Percentiles rank a stretch among this genome's conserved stretches.
phyloP scores from a whole-genome alignment of 1,140 invertebrate genomes.

The Heliconius nattereri region DNA sequence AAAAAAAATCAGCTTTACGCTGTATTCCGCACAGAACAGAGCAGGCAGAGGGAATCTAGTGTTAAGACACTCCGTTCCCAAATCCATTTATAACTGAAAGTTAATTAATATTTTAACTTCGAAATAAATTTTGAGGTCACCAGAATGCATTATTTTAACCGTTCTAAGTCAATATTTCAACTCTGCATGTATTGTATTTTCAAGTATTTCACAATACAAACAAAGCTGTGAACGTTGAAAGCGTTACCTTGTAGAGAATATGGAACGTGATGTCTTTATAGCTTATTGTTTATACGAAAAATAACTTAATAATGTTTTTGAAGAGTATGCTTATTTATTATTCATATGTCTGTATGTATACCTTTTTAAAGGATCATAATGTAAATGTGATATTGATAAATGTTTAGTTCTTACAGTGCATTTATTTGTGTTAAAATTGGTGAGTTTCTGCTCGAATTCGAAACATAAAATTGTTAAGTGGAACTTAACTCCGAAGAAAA shows the following conservation, averaged over 20 bases:
- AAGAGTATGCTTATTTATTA: slow-evolving; percentile 24
- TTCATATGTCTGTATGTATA: slow-evolving; percentile 6
- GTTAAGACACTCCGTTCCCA: too few species aligned
- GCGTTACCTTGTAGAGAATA: slow-evolving; percentile 40
- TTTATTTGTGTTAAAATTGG: too few species aligned
- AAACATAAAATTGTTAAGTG: too few species aligned
- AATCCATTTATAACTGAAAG: too few species aligned
- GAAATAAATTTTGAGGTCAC: neutral
- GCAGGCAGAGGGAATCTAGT: too few species aligned
- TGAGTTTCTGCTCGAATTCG: too few species aligned
- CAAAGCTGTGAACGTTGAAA: slow-evolving; percentile 38
- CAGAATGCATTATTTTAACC: neutral
- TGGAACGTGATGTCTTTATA: slow-evolving; percentile 43
- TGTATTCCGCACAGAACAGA: too few species aligned
- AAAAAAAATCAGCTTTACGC: too few species aligned
- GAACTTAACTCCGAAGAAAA: too few species aligned
- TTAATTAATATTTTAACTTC: neutral
- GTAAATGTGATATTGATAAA: neutral
- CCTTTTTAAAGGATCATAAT: neutral
- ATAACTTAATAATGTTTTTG: slow-evolving; percentile 37
- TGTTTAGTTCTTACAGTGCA: too few species aligned
- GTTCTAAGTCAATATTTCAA: slow-evolving; percentile 23
- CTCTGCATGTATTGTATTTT: slow-evolving; percentile 29
- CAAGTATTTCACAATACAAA: slow-evolving; percentile 39
- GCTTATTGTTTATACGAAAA: slow-evolving; percentile 38